Conservation (phyloP, 53 echinoderm and acorn worm genomes). For the Henricia sp. region DNA sequence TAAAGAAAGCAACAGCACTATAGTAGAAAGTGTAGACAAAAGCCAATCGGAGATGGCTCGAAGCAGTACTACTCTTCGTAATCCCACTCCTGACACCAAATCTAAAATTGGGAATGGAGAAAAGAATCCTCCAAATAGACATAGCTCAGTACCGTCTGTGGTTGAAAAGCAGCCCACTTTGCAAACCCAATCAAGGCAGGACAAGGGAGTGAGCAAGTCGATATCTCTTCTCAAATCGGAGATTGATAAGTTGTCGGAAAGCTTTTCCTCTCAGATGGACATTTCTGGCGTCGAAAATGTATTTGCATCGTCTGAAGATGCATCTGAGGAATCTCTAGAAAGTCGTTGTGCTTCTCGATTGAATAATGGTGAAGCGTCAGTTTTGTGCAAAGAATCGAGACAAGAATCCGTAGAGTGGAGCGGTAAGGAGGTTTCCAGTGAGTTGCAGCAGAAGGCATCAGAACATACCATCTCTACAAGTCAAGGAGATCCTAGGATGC, state of each 20-base stretch:
- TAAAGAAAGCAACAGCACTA: background rate
- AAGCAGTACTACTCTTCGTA: background rate
- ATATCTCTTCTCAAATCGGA: background rate
- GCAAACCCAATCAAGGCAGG: background rate
- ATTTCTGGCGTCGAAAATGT: constrained; percentile 37
- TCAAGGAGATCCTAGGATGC: too few species aligned
- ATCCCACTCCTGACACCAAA: constrained; percentile 40
- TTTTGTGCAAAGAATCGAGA: background rate
- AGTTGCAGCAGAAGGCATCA: background rate
- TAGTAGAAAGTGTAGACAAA: background rate
- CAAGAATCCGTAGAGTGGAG: background rate
- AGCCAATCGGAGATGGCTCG: background rate
- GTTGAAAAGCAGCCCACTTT: background rate
- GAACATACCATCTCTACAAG: background rate
- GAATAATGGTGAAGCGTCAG: background rate
- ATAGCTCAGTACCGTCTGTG: too few species aligned
- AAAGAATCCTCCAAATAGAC: background rate
- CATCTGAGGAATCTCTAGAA: background rate
- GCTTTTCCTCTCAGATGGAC: constrained; percentile 47
- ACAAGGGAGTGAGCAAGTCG: background rate
- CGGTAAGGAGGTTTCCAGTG: background rate
- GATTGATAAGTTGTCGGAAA: constrained; percentile 39
- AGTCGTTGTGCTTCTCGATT: background rate
- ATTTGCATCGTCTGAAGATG: background rate
- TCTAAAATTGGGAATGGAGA: background rate